Base-by-base conservation (phyloP, 2,888 invertebrate species). In the Tetheella fluctuosa region DNA sequence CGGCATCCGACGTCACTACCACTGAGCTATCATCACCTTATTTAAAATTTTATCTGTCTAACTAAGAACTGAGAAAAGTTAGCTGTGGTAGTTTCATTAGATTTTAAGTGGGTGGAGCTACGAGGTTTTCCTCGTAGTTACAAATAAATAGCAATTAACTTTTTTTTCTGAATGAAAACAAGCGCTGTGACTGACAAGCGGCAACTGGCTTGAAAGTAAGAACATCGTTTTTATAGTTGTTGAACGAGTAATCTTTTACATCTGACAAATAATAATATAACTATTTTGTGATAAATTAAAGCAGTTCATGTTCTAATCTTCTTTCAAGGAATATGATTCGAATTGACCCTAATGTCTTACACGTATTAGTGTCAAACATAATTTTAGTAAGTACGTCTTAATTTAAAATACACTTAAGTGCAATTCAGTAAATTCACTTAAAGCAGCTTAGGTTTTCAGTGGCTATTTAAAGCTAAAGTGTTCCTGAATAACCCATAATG, bases 401-500 rank as follows among this genome's bases (percentile, higher is more conserved):
- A 13, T 39, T 39, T 15, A 1, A 25, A 39, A n/a, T n/a, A 12
- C 39, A 39, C 2, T 1, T 39, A 39, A 15, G 39, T 54, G 8
- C 15, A 15, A 10, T 15, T 30, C 30, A 23, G 30, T 34, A 23
- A 34, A 55, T 55, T 52, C 34, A 34, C 34, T 34, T 30, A 1
- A 30, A 30, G 30, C 10, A 30, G 30, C 10, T 30, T 60, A 74
- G 61, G 67, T 64, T 81, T 80, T 80, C 74, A 78, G 72, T 58
- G 53, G 56, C 71, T 78, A 81, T 81, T 79, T 77, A 71, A 66
- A 80, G 77, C 67, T 67, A 69, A 25, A 74, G 48, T 48, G 20
- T 74, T 74, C 74, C 77, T 82, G 81, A 80, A 81, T 80, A 79
- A 76, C 62, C 73, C 64, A 79, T 79, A 80, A 80, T 79, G 79